These are phyloP conservation scores for Meloidogyne hapla DNA, from an alignment of 1,140 invertebrate species.

Conservation along the genomic window DNA sequence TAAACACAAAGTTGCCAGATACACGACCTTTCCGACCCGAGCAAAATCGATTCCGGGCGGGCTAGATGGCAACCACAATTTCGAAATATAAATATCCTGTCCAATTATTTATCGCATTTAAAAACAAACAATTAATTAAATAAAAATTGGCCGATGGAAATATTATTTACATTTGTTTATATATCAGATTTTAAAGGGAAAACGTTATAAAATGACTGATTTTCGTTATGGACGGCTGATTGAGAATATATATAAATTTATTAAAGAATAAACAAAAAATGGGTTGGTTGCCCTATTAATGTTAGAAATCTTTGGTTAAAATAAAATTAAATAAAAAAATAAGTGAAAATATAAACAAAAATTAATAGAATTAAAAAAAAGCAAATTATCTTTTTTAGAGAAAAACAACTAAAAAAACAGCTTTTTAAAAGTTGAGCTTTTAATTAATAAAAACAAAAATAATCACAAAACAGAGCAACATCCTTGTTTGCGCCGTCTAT, in stretches of 20 bases:
- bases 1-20: too few relatives aligned
- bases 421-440: slow-evolving; percentile 3
- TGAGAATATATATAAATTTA: background rate
- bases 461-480: slow-evolving; percentile 23
- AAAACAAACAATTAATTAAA: background rate
- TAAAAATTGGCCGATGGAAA: too few relatives aligned
- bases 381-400: background rate
- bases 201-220: background rate
- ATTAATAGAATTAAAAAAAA: background rate
- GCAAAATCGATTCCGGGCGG: too few relatives aligned
- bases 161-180: too few relatives aligned
- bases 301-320: background rate
- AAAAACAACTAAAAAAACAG: background rate
- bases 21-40: too few relatives aligned
- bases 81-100: background rate
- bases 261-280: background rate
- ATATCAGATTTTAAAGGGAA: background rate
- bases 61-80: too few relatives aligned
- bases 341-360: background rate
- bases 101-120: background rate
- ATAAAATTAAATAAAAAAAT: background rate
- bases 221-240: background rate
- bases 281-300: background rate
- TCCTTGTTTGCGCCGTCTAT: slow-evolving; percentile 24
- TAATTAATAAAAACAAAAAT: background rate